Evolutionary conservation across 2,797 vertebrate genomes (phyloP), one percentile per base, ranked within the genome.

Genomic region (Valencia hispanica): DNA sequence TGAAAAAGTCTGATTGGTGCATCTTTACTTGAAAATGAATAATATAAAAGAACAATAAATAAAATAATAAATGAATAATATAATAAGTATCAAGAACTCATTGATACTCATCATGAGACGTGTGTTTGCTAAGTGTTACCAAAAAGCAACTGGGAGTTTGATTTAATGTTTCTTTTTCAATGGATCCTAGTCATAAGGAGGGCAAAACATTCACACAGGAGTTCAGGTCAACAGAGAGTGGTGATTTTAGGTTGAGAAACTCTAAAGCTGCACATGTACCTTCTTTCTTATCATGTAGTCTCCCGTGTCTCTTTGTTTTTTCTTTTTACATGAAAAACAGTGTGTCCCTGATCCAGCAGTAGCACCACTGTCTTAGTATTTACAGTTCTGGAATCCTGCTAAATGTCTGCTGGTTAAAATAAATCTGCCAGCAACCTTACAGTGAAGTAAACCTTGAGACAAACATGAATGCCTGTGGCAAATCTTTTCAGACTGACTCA

Each of bases 131-230:
- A 20, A 48, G 59, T 70, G 36, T 47, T 79, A 25, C 1, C 43
- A 72, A 50, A 70, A 76, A 73, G 47, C 70, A 72, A 72, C 74
- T 77, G 79, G 50, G 68, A 81, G 76, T 69, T 84, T 68, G 72
- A 63, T 79, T 82, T 50, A 39, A 50, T 74, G 12, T 81, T 59
- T 72, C 30, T 43, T 53, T 70, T 79, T 55, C 1, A 41, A 32
- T 61, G 20, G 20, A 43, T 75, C 65, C 6, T 71, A 69, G 0
- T 48, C 20, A 8, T n/a, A 61, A 80, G 68, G 63, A 72, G 66
- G 66, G 79, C 66, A 63, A 74, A 82, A n/a, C 11, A 71, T 75
- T 68, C 36, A 48, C 32, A 59, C 53, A 61, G 75, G 77, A 66
- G 68, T 75, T 74, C 14, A 70, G 41, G 45, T 6, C 70, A 57